phyloP scores from a whole-genome alignment of 2,113 vertebrate species.

The Neogobius melanostomus region DNA sequence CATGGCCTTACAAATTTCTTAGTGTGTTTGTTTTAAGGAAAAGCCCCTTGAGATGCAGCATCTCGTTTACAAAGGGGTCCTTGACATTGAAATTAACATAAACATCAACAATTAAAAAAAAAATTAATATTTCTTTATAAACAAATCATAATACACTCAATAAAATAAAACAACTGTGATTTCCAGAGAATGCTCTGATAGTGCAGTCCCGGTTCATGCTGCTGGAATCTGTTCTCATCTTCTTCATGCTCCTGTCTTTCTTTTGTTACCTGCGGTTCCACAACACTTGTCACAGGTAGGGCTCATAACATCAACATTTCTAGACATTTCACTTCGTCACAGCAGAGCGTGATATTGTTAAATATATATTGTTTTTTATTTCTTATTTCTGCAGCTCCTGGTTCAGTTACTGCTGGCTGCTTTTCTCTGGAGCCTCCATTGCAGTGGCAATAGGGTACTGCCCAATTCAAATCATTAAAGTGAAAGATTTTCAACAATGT shows the following conservation, averaged over 20 bases:
- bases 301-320: background rate
- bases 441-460: constrained; percentile 86
- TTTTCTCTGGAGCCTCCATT: constrained; percentile 82
- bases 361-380: background rate
- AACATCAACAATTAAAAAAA: too few species aligned
- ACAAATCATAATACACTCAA: too few species aligned
- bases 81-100: too few species aligned
- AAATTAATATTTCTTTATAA: too few species aligned
- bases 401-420: constrained; percentile 85
- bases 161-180: background rate
- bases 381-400: constrained; percentile 72
- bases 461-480: background rate
- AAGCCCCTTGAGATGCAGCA: too few species aligned
- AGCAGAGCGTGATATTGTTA: background rate
- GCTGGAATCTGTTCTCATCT: constrained; percentile 89
- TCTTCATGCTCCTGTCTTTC: constrained; percentile 87
- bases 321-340: too few species aligned
- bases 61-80: too few species aligned
- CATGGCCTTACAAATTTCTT: too few species aligned
- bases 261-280: constrained; percentile 88
- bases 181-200: constrained; percentile 88
- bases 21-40: too few species aligned
- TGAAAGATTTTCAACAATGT: too few species aligned
- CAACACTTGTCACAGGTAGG: constrained; percentile 80
- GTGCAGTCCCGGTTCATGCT: constrained; percentile 94